These are phyloP conservation scores for Paralinhomoeus sp. DNA, from an alignment of 2,888 invertebrate genomes.

Conservation along the genomic window DNA sequence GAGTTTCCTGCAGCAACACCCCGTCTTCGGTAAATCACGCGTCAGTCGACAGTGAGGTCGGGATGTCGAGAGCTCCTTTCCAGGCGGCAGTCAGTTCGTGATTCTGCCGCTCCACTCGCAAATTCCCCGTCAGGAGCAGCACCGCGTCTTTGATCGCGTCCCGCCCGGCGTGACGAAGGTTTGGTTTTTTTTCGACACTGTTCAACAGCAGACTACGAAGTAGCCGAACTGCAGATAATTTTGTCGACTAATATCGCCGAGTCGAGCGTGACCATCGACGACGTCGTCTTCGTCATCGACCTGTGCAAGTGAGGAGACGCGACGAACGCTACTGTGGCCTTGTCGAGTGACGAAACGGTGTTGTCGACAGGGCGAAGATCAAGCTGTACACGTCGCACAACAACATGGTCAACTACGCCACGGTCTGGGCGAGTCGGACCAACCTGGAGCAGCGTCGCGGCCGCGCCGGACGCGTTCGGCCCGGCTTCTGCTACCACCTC, in stretches of 20 bases:
- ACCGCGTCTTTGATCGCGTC: slow-evolving; percentile 63
- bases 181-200: no score
- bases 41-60: no score
- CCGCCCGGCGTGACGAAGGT: slow-evolving; percentile 62
- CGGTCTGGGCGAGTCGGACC: slow-evolving; percentile 61
- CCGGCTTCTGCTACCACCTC: slow-evolving; percentile 77
- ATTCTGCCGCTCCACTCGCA: slow-evolving; percentile 91
- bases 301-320: slow-evolving; percentile 65
- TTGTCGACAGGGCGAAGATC: slow-evolving; percentile 73
- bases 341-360: no score
- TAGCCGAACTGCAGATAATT: slow-evolving; percentile 54
- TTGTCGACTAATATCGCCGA: slow-evolving; percentile 94
- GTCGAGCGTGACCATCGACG: slow-evolving; percentile 90
- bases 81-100: slow-evolving; percentile 36
- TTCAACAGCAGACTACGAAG: no score
- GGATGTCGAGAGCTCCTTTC: no score
- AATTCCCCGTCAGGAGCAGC: slow-evolving; percentile 79
- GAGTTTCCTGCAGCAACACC: slow-evolving; percentile 54
- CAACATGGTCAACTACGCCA: slow-evolving; percentile 93
- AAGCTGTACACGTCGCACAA: slow-evolving; percentile 93
- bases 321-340: no score
- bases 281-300: slow-evolving; percentile 90
- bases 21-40: slow-evolving; percentile 45
- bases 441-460: slow-evolving; percentile 84
- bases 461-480: slow-evolving; percentile 75